Evolutionary conservation across 2,888 invertebrate genomes (phyloP).

Genomic region (Achlya flavicornis): DNA sequence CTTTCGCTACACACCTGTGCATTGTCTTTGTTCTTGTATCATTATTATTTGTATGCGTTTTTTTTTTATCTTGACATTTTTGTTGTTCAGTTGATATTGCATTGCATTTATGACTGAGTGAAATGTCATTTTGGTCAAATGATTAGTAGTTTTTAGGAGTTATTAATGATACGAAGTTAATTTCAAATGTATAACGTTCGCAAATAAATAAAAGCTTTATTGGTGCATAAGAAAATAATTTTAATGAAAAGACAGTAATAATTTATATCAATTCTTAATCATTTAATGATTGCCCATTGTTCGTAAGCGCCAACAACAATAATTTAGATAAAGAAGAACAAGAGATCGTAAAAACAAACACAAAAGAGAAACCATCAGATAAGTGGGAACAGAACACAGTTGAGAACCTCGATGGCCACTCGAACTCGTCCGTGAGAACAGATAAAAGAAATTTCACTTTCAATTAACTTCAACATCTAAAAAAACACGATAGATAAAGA

Average conservation of each 20-base stretch:
- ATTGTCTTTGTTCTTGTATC: neutral
- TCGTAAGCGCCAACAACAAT: constrained; percentile 16
- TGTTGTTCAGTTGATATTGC: neutral
- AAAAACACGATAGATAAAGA: constrained; percentile 28
- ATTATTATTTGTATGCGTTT: too few species aligned
- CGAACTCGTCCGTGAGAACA: constrained; percentile 13
- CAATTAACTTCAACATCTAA: constrained; percentile 41
- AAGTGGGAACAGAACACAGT: neutral
- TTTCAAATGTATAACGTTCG: too few species aligned
- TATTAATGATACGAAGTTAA: too few species aligned
- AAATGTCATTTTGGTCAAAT: too few species aligned
- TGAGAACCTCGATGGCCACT: neutral
- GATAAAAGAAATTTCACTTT: constrained; percentile 32
- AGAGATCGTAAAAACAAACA: constrained; percentile 17
- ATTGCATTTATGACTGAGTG: too few species aligned
- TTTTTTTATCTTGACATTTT: neutral
- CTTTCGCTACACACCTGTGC: constrained; percentile 24
- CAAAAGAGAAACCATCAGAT: constrained; percentile 21
- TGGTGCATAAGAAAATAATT: neutral
- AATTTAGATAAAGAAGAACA: constrained; percentile 19
- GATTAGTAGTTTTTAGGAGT: too few species aligned
- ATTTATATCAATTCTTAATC: neutral
- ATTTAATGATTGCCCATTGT: neutral
- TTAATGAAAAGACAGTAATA: neutral
- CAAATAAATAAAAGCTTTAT: too few species aligned